These are phyloP conservation scores for Lucilia sericata DNA, from an alignment of 1,140 invertebrate species.

Conservation along the genomic window DNA sequence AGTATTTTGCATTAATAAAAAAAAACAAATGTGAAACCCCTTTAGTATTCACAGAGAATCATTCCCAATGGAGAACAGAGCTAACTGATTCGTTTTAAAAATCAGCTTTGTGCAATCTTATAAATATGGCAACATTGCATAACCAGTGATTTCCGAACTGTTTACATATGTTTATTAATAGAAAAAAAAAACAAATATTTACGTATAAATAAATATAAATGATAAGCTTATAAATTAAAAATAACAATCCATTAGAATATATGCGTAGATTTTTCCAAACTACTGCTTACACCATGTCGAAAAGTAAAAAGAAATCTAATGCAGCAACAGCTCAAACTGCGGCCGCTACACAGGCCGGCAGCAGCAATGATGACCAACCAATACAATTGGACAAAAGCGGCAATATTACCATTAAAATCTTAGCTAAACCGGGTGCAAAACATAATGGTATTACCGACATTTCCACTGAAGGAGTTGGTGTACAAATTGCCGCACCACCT, in stretches of 20 bases:
- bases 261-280: slow-evolving; percentile 49
- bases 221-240: too few species aligned
- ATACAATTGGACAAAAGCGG: slow-evolving; percentile 73
- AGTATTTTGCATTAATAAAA: too few species aligned
- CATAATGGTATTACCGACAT: slow-evolving; percentile 78
- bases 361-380: slow-evolving; percentile 53
- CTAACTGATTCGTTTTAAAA: too few species aligned
- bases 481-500: slow-evolving; percentile 82
- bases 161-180: too few species aligned
- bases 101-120: too few species aligned
- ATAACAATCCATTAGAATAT: neutral
- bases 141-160: too few species aligned
- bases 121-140: too few species aligned
- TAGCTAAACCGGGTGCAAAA: slow-evolving; percentile 84
- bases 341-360: neutral
- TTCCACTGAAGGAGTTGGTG: slow-evolving; percentile 65
- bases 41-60: too few species aligned
- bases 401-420: slow-evolving; percentile 73
- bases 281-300: slow-evolving; percentile 55
- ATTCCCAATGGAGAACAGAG: too few species aligned
- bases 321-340: slow-evolving; percentile 33
- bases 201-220: too few species aligned
- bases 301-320: slow-evolving; percentile 56
- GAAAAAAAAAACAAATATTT: too few species aligned
- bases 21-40: too few species aligned